Evolutionary conservation across 64 coral and sea anemone species (phyloP).

Genomic region (Anthopleura sola): DNA sequence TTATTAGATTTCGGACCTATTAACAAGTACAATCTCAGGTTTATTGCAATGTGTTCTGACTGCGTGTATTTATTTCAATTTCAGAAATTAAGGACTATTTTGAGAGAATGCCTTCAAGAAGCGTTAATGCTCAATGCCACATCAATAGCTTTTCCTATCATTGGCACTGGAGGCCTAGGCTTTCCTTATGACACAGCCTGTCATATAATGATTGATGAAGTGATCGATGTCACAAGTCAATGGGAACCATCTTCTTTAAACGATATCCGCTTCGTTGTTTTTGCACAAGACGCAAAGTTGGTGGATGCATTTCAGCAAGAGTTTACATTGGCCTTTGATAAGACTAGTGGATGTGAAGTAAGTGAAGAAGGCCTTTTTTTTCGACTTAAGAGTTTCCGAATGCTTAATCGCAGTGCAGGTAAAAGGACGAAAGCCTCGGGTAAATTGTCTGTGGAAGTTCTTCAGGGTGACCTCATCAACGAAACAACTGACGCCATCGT

Average conservation of each 20-base stretch:
- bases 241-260: background rate
- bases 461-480: conserved; percentile 56
- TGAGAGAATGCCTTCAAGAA: conserved; percentile 45
- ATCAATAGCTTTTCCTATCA: conserved; percentile 73
- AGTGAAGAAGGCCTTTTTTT: background rate
- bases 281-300: conserved; percentile 22
- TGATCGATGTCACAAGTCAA: conserved; percentile 15
- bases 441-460: background rate
- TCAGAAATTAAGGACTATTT: conserved; percentile 38
- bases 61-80: background rate
- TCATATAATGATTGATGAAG: conserved; percentile 42
- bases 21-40: too few relatives aligned
- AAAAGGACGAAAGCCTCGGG: background rate
- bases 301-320: conserved; percentile 40
- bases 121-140: conserved; percentile 12
- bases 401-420: background rate
- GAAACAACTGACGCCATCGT: conserved; percentile 73
- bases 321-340: background rate
- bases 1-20: too few relatives aligned
- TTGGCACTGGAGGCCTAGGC: conserved; percentile 50
- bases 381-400: background rate
- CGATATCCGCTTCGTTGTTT: conserved; percentile 70
- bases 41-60: background rate
- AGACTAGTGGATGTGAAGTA: background rate
- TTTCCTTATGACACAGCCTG: conserved; percentile 32